Percentiles rank a stretch among this genome's conserved stretches.
Conservation (phyloP, 2,113 vertebrate genomes). For the Gorsachius goisagi region DNA sequence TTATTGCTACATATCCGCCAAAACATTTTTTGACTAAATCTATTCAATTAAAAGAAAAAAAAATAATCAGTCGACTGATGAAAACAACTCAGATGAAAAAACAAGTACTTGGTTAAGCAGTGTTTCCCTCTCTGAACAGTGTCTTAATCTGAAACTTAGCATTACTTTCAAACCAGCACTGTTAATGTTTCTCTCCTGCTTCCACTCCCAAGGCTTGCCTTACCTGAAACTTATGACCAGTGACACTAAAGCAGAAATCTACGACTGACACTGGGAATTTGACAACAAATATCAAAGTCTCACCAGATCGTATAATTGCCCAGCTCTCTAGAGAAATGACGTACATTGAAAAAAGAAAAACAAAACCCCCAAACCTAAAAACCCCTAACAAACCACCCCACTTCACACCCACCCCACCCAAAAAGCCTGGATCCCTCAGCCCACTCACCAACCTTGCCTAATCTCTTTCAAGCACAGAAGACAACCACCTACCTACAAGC, state of each 20-base stretch:
- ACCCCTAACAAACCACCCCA: neutral
- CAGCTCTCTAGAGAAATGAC: accelerated
- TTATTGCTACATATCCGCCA: neutral
- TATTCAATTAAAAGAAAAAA: neutral
- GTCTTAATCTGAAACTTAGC: neutral
- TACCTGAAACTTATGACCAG: neutral
- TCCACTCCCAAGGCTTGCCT: neutral
- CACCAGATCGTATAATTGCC: neutral
- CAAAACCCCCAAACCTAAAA: too few relatives aligned
- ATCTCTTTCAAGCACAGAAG: neutral
- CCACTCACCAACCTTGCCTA: neutral
- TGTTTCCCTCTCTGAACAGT: neutral
- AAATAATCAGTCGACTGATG: neutral
- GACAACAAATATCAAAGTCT: neutral
- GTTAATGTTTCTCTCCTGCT: neutral
- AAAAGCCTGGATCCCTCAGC: neutral
- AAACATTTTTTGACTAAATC: neutral
- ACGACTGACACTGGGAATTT: neutral
- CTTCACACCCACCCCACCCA: neutral
- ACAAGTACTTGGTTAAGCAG: neutral
- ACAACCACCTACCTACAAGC: neutral
- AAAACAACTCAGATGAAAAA: neutral
- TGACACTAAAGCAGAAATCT: neutral
- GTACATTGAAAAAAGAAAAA: neutral
- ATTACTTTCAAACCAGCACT: neutral